A percentile compares a stretch with the other conserved stretches of the same genome.
Evolutionary conservation across 2,888 invertebrate species (phyloP).

Genomic region (Drosophila merina): DNA sequence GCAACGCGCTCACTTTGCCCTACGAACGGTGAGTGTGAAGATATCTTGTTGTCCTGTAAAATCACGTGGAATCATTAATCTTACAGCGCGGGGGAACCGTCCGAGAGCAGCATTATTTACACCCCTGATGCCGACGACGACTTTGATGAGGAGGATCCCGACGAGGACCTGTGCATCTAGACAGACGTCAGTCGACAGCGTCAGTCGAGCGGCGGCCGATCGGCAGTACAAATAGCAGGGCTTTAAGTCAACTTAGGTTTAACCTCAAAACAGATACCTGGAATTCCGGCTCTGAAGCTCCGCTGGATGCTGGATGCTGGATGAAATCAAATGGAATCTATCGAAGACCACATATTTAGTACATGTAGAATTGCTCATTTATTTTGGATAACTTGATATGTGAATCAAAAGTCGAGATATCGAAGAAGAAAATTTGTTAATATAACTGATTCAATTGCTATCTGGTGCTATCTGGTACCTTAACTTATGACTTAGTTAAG

Average conservation of each 20-base stretch:
- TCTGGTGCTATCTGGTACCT: slow-evolving; percentile 20
- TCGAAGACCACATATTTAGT: slow-evolving; percentile 15
- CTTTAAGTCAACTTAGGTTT: slow-evolving; percentile 67
- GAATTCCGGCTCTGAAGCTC: slow-evolving; percentile 27
- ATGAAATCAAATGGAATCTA: neutral
- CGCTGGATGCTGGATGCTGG: slow-evolving; percentile 1
- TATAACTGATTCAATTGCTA: slow-evolving; percentile 34
- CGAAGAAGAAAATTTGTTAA: slow-evolving; percentile 37
- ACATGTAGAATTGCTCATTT: slow-evolving; percentile 47
- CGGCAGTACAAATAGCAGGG: slow-evolving; percentile 77
- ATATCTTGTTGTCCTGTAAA: neutral
- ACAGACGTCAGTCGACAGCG: slow-evolving; percentile 26
- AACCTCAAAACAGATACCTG: slow-evolving; percentile 45
- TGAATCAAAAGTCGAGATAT: slow-evolving; percentile 31
- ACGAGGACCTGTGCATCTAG: slow-evolving; percentile 92
- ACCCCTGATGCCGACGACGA: slow-evolving; percentile 91
- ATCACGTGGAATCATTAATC: neutral
- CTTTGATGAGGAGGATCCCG: slow-evolving; percentile 94
- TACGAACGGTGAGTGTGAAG: slow-evolving; percentile 80
- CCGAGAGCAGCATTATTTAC: slow-evolving; percentile 89
- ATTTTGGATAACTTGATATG: slow-evolving; percentile 46
- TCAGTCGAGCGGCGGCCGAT: slow-evolving; percentile 24
- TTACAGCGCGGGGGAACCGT: slow-evolving; percentile 83
- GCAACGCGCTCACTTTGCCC: slow-evolving; percentile 83
- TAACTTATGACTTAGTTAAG: slow-evolving; percentile 44